Conservation (phyloP, 2,888 invertebrate species). For the Bombylius major region DNA sequence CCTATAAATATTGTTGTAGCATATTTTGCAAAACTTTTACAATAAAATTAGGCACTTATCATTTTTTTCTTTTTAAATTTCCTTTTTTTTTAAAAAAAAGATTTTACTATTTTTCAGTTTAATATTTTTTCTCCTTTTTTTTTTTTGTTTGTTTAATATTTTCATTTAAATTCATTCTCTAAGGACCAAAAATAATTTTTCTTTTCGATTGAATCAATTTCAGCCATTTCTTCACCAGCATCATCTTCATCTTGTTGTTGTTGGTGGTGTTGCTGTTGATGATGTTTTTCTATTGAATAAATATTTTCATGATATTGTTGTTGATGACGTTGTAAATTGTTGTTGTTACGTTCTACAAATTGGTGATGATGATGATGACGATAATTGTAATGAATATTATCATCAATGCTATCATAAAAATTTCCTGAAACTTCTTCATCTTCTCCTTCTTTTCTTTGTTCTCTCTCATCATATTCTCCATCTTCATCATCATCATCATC, state of each 20-base stretch:
- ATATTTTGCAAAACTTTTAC: too few species aligned
- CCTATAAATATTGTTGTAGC: too few species aligned
- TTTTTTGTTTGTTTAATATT: background rate
- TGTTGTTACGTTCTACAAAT: background rate
- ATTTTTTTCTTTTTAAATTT: too few species aligned
- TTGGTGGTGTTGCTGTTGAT: background rate
- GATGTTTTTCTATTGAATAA: background rate
- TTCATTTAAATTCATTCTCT: conserved; percentile 9
- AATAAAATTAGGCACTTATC: too few species aligned
- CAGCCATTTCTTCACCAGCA: conserved; percentile 18
- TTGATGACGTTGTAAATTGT: background rate
- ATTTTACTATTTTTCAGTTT: too few species aligned
- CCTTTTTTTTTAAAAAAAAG: too few species aligned
- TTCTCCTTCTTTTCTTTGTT: background rate
- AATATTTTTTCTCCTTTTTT: too few species aligned
- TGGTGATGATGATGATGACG: background rate
- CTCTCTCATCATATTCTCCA: background rate
- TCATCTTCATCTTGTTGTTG: conserved; percentile 1
- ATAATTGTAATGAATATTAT: conserved; percentile 3
- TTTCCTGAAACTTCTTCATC: conserved; percentile 6
- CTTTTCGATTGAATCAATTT: conserved; percentile 14
- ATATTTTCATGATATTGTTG: background rate
- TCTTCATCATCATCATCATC: conserved; percentile 1
- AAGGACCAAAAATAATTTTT: conserved; percentile 15
- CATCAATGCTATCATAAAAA: conserved; percentile 16